A percentile compares a stretch with the other conserved stretches of the same genome.
Conservation (phyloP, 2,797 vertebrate species). For the Chelon labrosus region DNA sequence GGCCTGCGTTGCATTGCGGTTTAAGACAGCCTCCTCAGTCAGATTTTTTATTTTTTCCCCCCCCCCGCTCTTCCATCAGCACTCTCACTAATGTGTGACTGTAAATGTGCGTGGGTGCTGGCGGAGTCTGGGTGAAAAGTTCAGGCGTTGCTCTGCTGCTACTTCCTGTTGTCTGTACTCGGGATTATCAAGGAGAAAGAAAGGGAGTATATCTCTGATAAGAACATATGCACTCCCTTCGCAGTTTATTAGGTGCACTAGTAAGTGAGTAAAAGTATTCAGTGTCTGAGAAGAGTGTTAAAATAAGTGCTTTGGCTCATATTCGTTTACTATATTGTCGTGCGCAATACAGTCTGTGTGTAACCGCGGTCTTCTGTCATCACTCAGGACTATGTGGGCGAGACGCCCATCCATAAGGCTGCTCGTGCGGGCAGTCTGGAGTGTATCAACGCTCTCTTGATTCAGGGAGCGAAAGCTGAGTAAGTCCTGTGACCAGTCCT, state of each 20-base stretch:
- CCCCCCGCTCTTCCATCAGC: conserved; percentile 3
- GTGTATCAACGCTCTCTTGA: conserved; percentile 96
- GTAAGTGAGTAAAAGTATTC: not conserved
- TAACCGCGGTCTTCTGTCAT: conserved; percentile 60
- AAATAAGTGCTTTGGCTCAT: conserved; percentile 1
- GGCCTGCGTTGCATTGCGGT: conserved; percentile 46
- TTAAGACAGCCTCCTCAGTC: conserved; percentile 1
- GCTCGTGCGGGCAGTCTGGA: conserved; percentile 98
- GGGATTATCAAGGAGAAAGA: not conserved
- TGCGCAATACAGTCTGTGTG: conserved; percentile 25
- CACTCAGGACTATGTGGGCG: conserved; percentile 97
- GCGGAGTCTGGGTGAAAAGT: conserved; percentile 67
- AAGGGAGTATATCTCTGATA: conserved; percentile 7
- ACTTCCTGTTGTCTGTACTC: conserved; percentile 11
- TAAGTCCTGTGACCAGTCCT: conserved; percentile 88
- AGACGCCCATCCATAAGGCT: conserved; percentile 99
- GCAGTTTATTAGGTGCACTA: too few species aligned
- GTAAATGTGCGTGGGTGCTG: conserved; percentile 55
- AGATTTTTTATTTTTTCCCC: not conserved
- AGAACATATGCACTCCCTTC: not conserved
- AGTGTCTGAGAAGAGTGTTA: not conserved
- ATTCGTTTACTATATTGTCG: conserved; percentile 5
- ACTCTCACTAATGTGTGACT: conserved; percentile 47
- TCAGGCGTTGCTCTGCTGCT: conserved; percentile 37
- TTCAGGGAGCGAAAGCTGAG: conserved; percentile 96